Evolutionary conservation across 1,140 invertebrate genomes (phyloP), one percentile per base, ranked within the genome.

Genomic region (Lutraria rhynchaena): DNA sequence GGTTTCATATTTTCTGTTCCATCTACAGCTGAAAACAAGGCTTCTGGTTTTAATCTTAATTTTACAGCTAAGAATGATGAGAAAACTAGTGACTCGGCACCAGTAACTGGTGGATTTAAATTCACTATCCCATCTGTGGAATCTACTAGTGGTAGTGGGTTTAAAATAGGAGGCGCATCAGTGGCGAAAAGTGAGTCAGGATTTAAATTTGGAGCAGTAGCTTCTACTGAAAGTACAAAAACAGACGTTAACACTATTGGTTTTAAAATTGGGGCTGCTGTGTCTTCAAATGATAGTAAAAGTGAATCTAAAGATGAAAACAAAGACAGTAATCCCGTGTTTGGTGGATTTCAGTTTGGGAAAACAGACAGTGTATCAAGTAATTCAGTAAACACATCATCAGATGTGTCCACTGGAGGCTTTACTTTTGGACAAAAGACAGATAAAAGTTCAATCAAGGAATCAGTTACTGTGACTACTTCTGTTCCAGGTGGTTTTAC

Each of bases 71-170:
- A 41, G 4, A 24, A 33, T 24, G 41, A 31, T 4, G 7, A n/a
- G 3, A 74, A 74, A 74, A n/a, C 7, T 11, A n/a, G 5, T 44
- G 63, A 67, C 31, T 70, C 51, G 0, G 46, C 19, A 3, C 17
- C 24, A 46, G 17, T 5, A 1, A 58, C 49, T 41, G 74, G 74
- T 46, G 74, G 74, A 37, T 77, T 77, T 63, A 77, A 77, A 57
- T 77, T 77, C 44, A 61, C 51, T 35, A 19, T 60, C 15, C 37
- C 37, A 7, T 5, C 37, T 7, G 37, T 5, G 37, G 37, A 41
- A 15, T 7, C 53, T 55, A 5, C 19, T n/a, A 22, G 19, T 27
- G 27, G 27, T 7, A 22, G 7, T 55, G 53, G 53, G 7, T 55
- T 27, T 7, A 55, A n/a, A 7, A 22, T 27, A 55, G 53, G 19